Base-by-base conservation (phyloP, 2,888 invertebrate genomes). In the Amphimallon solstitiale region DNA sequence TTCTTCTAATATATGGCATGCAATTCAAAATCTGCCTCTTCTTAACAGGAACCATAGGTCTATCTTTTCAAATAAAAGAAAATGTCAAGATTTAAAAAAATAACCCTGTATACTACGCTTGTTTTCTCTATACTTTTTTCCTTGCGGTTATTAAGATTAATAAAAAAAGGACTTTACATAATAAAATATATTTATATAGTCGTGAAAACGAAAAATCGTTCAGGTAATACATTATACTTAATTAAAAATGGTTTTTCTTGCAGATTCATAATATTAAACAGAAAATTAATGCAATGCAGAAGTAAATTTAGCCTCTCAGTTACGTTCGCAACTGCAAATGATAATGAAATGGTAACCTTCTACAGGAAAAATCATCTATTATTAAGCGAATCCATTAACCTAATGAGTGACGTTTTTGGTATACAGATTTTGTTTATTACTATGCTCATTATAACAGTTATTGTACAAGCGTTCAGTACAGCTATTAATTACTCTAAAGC, bases 311-410 rank as follows among this genome's bases (percentile, higher is more conserved):
- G 19, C 9, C 17, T 46, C 15, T 38, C 38, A 12, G 15, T 43
- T 2, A 23, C 43, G 19, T 19, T 14, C 3, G 10, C 9, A 10
- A 49, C 12, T 37, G 12, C 10, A 2, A 23, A 38, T 17, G n/a
- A 34, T 23, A 14, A 21, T n/a, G 14, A 17, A 29, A 19, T 19
- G 1, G 23, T 61, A 14, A 21, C 34, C 6, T 45, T 45, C 19
- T 66, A 51, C 37, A 51, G 61, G 35, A 51, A 37, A 52, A 62
- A 52, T 34, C 66, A 66, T 46, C 19, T 66, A n/a, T 23, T 62
- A 2, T 35, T 66, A 29, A 61, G 54, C 29, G 66, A 66, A 35
- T 52, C 14, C 21, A 35, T 66, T 2, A 61, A 38, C 23, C 29
- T 61, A 14, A 61, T 66, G 37, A 62, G 61, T 21, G 45, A 46